A percentile compares a stretch with the other conserved stretches of the same genome.
Evolutionary conservation across 2,113 vertebrate species (phyloP).

Genomic region (Phylloscopus trochilus): DNA sequence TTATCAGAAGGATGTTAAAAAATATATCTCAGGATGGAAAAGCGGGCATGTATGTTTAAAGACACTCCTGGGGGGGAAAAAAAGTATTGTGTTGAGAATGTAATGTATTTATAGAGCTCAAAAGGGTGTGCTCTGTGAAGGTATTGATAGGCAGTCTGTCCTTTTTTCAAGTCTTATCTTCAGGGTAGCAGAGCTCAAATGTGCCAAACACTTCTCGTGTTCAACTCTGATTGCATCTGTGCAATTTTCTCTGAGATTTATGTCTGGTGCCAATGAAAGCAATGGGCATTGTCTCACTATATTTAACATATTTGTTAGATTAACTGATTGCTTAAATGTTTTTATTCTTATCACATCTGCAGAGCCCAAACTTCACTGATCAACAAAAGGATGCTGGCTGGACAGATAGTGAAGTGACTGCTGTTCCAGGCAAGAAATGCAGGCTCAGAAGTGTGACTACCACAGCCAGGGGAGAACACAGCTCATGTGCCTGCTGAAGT

Average conservation of each 20-base stretch:
- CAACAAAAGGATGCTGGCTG: constrained; percentile 19
- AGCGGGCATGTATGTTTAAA: neutral
- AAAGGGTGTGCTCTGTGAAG: constrained; percentile 65
- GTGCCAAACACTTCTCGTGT: constrained; percentile 58
- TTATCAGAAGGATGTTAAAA: constrained; percentile 4
- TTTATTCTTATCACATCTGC: constrained; percentile 56
- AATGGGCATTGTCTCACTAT: constrained; percentile 43
- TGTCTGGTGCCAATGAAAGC: constrained; percentile 55
- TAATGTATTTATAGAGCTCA: constrained; percentile 54
- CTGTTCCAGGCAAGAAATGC: neutral
- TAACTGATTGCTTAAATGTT: constrained; percentile 42
- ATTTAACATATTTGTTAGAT: constrained; percentile 67
- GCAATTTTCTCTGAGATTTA: constrained; percentile 69
- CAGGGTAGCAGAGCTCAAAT: constrained; percentile 66
- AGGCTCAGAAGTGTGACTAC: neutral
- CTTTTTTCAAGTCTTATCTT: constrained; percentile 69
- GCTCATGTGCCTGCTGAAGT: neutral
- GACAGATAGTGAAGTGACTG: neutral
- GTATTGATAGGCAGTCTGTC: constrained; percentile 52
- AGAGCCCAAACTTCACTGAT: constrained; percentile 51
- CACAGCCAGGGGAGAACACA: neutral
- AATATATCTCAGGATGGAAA: neutral
- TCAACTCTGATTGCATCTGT: constrained; percentile 61
- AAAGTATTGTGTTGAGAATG: constrained; percentile 1
- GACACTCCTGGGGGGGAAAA: neutral